A percentile compares a stretch with the other conserved stretches of the same genome.
Conservation (phyloP, 2,888 invertebrate species). For the Salticus scenicus region DNA sequence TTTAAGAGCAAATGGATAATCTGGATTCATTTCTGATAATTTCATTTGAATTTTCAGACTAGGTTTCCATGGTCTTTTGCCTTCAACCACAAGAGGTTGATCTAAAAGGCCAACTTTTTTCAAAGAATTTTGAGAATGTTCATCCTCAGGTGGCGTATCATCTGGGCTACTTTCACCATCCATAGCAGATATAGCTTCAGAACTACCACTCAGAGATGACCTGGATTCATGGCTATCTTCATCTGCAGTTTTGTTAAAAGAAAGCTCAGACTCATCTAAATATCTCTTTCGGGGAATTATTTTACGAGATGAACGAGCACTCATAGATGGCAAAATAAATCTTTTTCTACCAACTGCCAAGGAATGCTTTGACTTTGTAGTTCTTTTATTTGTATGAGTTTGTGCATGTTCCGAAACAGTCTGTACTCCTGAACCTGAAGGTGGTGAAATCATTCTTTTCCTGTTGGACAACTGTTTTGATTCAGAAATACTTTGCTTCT, state of each 20-base stretch:
- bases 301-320: conserved; percentile 61
- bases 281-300: conserved; percentile 64
- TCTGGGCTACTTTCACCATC: conserved; percentile 65
- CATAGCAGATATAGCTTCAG: conserved; percentile 61
- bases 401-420: background rate
- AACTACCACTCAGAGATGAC: conserved; percentile 53
- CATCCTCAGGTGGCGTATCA: conserved; percentile 31
- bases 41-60: conserved; percentile 70
- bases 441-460: conserved; percentile 48
- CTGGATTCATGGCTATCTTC: conserved; percentile 50
- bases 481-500: background rate
- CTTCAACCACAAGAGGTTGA: conserved; percentile 62
- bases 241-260: conserved; percentile 14
- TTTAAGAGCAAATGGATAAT: conserved; percentile 51
- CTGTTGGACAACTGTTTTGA: conserved; percentile 28
- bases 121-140: conserved; percentile 12
- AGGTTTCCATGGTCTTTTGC: conserved; percentile 68
- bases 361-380: conserved; percentile 31
- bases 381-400: background rate
- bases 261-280: conserved; percentile 50
- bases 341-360: conserved; percentile 31
- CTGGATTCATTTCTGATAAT: conserved; percentile 61
- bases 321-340: conserved; percentile 53
- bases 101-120: conserved; percentile 60
- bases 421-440: conserved; percentile 47